These are phyloP conservation scores for Drosophila nigromelanica DNA, from an alignment of 1,140 invertebrate genomes.

Conservation along the genomic window DNA sequence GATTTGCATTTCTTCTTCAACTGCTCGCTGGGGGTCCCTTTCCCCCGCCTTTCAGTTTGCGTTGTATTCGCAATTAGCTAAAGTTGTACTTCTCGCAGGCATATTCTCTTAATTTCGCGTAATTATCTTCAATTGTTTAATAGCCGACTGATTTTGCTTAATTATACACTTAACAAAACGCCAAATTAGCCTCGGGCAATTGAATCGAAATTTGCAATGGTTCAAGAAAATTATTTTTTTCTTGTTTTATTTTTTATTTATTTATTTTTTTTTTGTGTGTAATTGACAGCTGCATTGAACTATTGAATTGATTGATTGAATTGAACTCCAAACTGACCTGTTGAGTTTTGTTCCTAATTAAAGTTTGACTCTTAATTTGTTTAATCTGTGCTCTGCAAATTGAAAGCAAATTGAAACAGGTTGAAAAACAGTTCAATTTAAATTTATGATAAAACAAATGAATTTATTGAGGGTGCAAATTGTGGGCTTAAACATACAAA, in stretches of 20 bases:
- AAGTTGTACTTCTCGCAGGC: slow-evolving; percentile 1
- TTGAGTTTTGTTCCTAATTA: background rate
- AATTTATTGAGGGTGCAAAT: too few species aligned
- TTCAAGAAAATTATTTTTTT: background rate
- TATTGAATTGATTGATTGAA: slow-evolving; percentile 10
- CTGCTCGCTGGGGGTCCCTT: background rate
- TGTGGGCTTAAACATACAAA: too few species aligned
- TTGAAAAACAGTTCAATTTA: background rate
- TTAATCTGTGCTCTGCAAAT: background rate
- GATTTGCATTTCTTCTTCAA: slow-evolving; percentile 41
- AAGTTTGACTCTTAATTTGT: background rate
- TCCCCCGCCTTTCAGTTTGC: background rate
- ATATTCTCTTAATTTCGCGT: slow-evolving; percentile 50
- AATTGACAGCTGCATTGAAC: slow-evolving; percentile 2
- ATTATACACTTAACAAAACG: slow-evolving; percentile 37
- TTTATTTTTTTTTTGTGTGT: too few species aligned
- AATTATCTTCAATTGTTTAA: slow-evolving; percentile 76
- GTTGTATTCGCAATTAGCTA: slow-evolving; percentile 35
- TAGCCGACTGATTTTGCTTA: slow-evolving; percentile 66
- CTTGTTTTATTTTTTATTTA: too few species aligned
- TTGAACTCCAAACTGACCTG: slow-evolving; percentile 6
- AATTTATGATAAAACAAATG: too few species aligned
- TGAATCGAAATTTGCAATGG: slow-evolving; percentile 29
- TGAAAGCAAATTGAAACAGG: background rate
- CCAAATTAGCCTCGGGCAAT: slow-evolving; percentile 25